Percentiles rank a stretch among this genome's conserved stretches.
Conservation (phyloP, 2,113 vertebrate genomes). For the Charina bottae region DNA sequence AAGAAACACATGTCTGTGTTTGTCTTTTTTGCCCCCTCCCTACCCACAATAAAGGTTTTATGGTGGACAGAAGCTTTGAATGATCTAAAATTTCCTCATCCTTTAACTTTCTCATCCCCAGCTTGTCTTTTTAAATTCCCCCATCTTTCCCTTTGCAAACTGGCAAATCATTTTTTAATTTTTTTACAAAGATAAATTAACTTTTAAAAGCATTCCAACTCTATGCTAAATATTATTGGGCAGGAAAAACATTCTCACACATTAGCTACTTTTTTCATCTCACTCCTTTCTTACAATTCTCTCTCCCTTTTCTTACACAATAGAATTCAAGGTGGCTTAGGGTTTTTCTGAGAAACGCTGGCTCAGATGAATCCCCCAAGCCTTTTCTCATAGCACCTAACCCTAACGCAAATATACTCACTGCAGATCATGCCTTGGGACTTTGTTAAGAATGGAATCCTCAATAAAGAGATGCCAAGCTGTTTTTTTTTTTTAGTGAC, state of each 20-base stretch:
- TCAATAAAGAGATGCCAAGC: not conserved
- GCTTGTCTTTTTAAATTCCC: constrained; percentile 5
- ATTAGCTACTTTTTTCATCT: not conserved
- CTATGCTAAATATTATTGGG: no score
- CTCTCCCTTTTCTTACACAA: not conserved
- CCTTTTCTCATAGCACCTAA: not conserved
- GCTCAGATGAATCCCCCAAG: not conserved
- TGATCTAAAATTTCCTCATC: constrained; percentile 18
- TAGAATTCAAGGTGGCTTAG: not conserved
- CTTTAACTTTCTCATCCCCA: not conserved
- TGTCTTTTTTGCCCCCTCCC: not conserved
- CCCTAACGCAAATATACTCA: not conserved
- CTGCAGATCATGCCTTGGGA: not conserved
- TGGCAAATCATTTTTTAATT: not conserved
- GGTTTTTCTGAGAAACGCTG: not conserved
- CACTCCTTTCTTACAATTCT: not conserved
- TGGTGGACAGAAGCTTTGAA: not conserved
- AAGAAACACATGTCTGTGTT: not conserved
- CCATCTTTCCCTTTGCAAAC: not conserved
- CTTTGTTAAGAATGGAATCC: no score
- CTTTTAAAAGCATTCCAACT: not conserved
- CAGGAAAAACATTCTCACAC: not conserved
- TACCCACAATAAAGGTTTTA: not conserved
- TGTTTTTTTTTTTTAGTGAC: not conserved
- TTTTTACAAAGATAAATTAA: not conserved